Percentiles rank a stretch among this genome's conserved stretches.
Conservation (phyloP, 2,888 invertebrate genomes). For the Mythimna loreyi region DNA sequence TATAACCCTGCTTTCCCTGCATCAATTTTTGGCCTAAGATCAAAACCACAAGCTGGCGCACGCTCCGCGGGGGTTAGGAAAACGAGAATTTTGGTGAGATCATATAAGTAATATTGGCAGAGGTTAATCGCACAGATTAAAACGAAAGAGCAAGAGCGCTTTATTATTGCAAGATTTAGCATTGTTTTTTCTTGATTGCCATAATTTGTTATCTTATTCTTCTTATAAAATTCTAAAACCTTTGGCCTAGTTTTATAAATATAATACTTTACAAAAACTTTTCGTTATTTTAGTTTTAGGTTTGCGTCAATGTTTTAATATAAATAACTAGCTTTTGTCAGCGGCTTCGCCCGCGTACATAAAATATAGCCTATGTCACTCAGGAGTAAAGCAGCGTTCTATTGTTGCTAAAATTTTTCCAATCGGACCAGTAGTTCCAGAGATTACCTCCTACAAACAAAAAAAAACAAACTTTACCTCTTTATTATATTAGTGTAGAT, state of each 20-base stretch:
- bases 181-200: background rate
- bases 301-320: no score
- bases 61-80: slow-evolving; percentile 43
- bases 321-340: no score
- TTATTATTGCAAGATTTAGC: background rate
- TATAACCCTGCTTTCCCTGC: slow-evolving; percentile 41
- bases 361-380: no score
- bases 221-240: background rate
- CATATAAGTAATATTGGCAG: slow-evolving; percentile 61
- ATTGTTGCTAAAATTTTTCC: no score
- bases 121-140: slow-evolving; percentile 16
- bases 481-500: no score
- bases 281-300: no score
- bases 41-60: slow-evolving; percentile 55
- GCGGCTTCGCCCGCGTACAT: no score
- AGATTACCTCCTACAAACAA: no score
- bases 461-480: no score
- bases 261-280: no score
- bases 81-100: slow-evolving; percentile 53
- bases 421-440: no score
- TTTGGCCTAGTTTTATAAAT: background rate
- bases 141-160: background rate
- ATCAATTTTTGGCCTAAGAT: slow-evolving; percentile 47
- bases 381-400: no score
- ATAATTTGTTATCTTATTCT: background rate